A percentile compares a stretch with the other conserved stretches of the same genome.
Evolutionary conservation across 2,113 vertebrate genomes (phyloP).

Genomic region (Otocyon megalotis): DNA sequence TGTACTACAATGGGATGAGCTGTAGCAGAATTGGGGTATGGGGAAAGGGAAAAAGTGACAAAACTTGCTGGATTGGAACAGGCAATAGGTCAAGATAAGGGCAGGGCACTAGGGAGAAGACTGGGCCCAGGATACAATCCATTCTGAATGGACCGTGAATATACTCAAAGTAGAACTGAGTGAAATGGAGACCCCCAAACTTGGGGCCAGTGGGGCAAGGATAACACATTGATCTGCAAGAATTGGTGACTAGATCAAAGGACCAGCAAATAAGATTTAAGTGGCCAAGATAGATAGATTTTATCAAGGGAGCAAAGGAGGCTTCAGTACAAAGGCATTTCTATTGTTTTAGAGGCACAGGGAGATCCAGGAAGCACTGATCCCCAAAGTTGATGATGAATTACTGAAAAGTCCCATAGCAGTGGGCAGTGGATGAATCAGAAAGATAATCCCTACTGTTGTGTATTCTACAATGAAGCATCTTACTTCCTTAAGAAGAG

Average conservation of each 20-base stretch:
- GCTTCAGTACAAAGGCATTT: neutral
- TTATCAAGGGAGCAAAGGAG: neutral
- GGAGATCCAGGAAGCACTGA: neutral
- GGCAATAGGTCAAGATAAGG: neutral
- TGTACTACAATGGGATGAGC: no score
- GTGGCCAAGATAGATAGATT: neutral
- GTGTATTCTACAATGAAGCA: neutral
- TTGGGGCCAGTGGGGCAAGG: neutral
- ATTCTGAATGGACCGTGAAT: neutral
- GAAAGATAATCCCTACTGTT: neutral
- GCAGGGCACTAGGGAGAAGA: neutral
- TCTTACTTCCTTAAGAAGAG: neutral
- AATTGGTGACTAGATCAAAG: neutral
- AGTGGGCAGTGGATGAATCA: neutral
- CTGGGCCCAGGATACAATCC: neutral
- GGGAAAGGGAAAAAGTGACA: neutral
- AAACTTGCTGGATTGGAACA: neutral
- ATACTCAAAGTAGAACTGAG: neutral
- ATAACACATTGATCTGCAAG: neutral
- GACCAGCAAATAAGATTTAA: neutral
- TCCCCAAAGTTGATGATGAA: neutral
- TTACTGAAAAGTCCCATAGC: rapidly evolving
- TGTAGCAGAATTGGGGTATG: neutral
- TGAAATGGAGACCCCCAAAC: neutral
- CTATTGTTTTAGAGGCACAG: neutral